Evolutionary conservation across 2,113 vertebrate genomes (phyloP), one percentile per base, ranked within the genome.

Genomic region (Cisticola juncidis): DNA sequence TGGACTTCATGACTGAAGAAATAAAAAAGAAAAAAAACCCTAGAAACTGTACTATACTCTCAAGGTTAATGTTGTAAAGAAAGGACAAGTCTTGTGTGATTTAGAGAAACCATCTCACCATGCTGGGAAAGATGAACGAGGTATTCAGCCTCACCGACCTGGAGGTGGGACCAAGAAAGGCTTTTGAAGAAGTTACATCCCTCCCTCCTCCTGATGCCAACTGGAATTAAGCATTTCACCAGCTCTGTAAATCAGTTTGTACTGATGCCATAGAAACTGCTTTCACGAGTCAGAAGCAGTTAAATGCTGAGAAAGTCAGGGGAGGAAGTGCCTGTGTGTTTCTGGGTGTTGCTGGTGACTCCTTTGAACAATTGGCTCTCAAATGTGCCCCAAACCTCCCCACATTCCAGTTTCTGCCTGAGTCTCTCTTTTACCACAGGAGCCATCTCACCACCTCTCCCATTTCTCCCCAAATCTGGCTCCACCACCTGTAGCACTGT

Each of bases 181-280:
- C 56, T 73, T 33, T 45, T 66, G 69, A 70, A 74, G 86, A 83
- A 45, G 57, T 29, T 85, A 61, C n/a, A 40, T 38, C 23, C 38
- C 56, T 70, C 38, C 35, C 21, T 88, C 61, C 57, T 86, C 86
- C 21, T 58, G 89, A 58, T 84, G 64, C 81, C 95, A 92, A 10
- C 38, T 10, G 44, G 84, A 86, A 94, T 88, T 50, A 86, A 92
- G 60, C 38, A 35, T 92, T 86, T 91, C 83, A 42, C 64, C 17
- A 74, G 64, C 0, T 0, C 81, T 91, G 84, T 89, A 68, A 90
- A 92, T 88, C 76, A 76, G 6, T 79, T 93, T 76, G 79, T 71
- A 81, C 54, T 33, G 83, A 86, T 78, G 93, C 64, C 83, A 86
- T 44, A 77, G 79, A 86, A 92, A 77, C 89, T 66, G 68, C n/a